phyloP scores from a whole-genome alignment of 2,888 invertebrate genomes.

The Eristalis arbustorum region DNA sequence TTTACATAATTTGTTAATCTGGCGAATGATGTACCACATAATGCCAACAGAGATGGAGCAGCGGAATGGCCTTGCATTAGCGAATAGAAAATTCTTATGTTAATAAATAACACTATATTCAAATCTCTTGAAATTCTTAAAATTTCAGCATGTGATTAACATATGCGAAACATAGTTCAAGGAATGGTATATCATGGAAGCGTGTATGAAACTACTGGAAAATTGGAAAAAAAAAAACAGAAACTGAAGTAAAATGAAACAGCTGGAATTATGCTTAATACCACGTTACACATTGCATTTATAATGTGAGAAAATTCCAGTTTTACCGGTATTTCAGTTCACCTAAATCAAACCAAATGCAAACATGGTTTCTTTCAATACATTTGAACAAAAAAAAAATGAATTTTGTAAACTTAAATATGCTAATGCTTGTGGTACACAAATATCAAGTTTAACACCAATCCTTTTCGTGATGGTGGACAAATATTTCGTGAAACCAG shows the following conservation, averaged over 20 bases:
- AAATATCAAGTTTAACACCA: constrained; percentile 19
- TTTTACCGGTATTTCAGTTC: background rate
- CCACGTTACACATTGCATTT: background rate
- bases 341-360: background rate
- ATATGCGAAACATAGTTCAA: too few species aligned
- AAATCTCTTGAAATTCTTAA: too few species aligned
- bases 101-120: too few species aligned
- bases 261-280: background rate
- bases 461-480: constrained; percentile 8
- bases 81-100: too few species aligned
- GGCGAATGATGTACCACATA: too few species aligned
- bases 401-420: constrained; percentile 15
- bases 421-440: constrained; percentile 24
- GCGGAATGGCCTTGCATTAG: too few species aligned
- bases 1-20: too few species aligned
- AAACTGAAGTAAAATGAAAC: background rate
- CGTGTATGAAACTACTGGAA: too few species aligned
- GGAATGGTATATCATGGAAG: too few species aligned
- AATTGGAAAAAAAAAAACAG: background rate
- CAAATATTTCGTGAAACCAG: constrained; percentile 9
- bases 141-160: too few species aligned
- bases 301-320: background rate
- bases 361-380: background rate
- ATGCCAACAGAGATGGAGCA: too few species aligned
- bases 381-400: constrained; percentile 9